Evolutionary conservation across 2,888 invertebrate genomes (phyloP), one percentile per base, ranked within the genome.

Genomic region (Cosmia pyralina): DNA sequence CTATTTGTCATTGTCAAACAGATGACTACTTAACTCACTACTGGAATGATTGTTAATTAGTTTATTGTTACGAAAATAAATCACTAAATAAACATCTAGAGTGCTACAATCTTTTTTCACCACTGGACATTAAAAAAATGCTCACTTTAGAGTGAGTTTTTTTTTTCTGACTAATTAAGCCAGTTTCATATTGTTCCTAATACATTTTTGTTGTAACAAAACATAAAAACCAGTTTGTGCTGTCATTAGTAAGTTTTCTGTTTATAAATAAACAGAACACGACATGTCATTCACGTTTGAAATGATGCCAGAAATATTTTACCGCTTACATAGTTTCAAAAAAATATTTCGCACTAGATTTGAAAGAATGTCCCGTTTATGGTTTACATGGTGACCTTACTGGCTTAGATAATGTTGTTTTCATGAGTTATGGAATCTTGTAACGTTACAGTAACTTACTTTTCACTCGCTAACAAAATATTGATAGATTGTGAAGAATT

Each of bases 1-100:
- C 72, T 82, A 65, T 65, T 77, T 79, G 34, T 53, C 4, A 44
- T 50, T 65, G 76, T 64, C 64, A 81, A 75, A 81, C 46, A 48
- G 46, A 68, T 70, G 66, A 81, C 8, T 28, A 28, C 28, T 28
- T 66, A 63, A 63, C 34, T 48, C 13, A 46, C 50, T 70, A 64
- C 66, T 63, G 28, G 17, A 38, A 53, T 53, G 28, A 63, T n/a
- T 17, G 5, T 46, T 62, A 17, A 64, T 62, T 66, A 38, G 15
- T 63, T 41, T 28, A 64, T 55, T 68, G 64, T 73, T 50, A 71
- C 15, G 4, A 57, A 34, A 41, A 57, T 28, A 34, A 34, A 34
- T 34, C 17, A 46, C 1, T 8, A 41, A 41, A 41, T 41, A 41
- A 41, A 41, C 8, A 41, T 3, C 28, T 2, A 28, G 28, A 28